Base-by-base conservation (phyloP, 1,140 invertebrate species). In the Drosophila repletoides region DNA sequence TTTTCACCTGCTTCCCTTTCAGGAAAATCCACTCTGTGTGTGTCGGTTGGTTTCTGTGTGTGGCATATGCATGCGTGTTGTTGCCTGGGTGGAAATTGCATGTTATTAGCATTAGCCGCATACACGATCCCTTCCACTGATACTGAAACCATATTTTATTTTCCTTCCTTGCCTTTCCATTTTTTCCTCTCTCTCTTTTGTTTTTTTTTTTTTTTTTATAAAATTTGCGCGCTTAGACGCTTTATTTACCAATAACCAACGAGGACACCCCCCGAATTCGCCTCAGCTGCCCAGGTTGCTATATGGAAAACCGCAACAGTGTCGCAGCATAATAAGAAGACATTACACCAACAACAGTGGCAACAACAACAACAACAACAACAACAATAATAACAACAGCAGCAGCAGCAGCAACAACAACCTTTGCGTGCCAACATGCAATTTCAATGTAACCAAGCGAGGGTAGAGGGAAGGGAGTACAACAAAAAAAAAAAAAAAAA, bases 291-390 rank as follows among this genome's bases (percentile, higher is more conserved):
- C 34, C 26, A 38, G 5, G 33, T 14, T 31, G 5, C 14, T 56
- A 22, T 31, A 58, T 41, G 55, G 43, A 43, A 59, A 67, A 52
- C 55, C 64, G 58, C 55, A 71, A 65, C 76, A 79, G 79, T 83
- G 79, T 83, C 79, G 79, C 79, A 83, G 79, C 79, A 83, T 83
- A 83, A 83, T 84, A 84, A 79, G 79, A 83, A 84, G 79, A 83
- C 65, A 84, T 84, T 84, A 83, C 75, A 77, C 40, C 79, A 83
- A 83, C 77, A 73, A 64, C 74, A 71, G 60, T 59, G 56, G 61
- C 67, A 74, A 67, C 67, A 70, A 31, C 36, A 49, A 29, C 53
- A 41, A 9, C 55, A 15, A 5, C 41, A 51, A 15, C 51, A 58
- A 29, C 55, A 60, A 22, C 61, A 48, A 22, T 43, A 33, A 17